A percentile compares a stretch with the other conserved stretches of the same genome.
Evolutionary conservation across 2,113 vertebrate species (phyloP).

Genomic region (Albula goreensis): DNA sequence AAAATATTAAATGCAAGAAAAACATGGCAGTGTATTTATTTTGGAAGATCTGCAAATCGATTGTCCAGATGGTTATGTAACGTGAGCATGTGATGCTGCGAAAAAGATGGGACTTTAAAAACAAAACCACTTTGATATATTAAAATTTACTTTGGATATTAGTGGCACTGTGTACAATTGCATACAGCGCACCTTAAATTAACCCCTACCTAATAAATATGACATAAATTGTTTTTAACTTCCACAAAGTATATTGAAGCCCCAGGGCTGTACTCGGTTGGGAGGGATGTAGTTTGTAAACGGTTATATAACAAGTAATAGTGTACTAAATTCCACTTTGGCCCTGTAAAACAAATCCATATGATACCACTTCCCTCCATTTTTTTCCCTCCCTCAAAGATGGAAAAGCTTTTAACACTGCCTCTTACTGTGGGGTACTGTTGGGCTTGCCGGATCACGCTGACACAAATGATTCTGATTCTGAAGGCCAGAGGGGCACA

Average conservation of each 20-base stretch:
- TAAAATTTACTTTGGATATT: neutral
- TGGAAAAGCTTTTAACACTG: conserved; percentile 24
- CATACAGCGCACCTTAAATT: neutral
- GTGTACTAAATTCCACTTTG: neutral
- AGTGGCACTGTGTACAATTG: neutral
- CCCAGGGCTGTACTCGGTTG: neutral
- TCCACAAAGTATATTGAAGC: neutral
- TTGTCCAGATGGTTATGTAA: neutral
- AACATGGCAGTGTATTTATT: neutral
- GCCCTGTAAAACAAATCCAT: conserved; percentile 9
- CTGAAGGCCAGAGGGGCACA: neutral
- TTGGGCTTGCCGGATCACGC: conserved; percentile 44
- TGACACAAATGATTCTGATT: conserved; percentile 50
- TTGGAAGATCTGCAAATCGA: neutral
- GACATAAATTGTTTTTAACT: neutral
- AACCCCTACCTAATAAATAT: neutral
- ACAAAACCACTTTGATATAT: neutral
- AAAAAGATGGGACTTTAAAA: neutral
- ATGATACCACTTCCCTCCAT: conserved; percentile 8
- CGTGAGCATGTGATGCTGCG: neutral
- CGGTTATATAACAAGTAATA: neutral
- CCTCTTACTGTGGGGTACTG: conserved; percentile 13
- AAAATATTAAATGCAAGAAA: neutral
- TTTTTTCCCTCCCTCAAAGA: conserved; percentile 11
- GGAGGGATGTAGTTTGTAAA: neutral